Evolutionary conservation across 2,113 vertebrate genomes (phyloP).

Genomic region (Smithornis capensis): DNA sequence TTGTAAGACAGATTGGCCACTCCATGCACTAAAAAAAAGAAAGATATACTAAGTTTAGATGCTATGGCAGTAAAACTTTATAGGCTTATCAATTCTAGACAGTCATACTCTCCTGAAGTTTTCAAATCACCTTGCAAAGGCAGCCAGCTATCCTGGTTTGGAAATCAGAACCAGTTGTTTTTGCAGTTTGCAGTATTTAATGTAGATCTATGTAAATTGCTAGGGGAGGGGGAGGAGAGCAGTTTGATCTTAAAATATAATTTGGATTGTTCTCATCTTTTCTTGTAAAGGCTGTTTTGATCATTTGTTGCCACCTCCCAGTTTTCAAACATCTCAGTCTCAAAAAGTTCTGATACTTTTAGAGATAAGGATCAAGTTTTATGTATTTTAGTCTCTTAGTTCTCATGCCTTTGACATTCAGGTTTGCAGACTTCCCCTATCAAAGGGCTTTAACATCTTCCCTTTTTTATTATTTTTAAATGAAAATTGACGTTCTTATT

Average conservation of each 20-base stretch:
- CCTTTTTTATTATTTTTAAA: neutral
- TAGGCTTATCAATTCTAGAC: neutral
- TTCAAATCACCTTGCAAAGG: neutral
- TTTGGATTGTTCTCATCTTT: slow-evolving; percentile 52
- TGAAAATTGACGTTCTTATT: slow-evolving; percentile 34
- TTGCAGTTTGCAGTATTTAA: slow-evolving; percentile 32
- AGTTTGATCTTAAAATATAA: slow-evolving; percentile 56
- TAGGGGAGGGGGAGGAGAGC: neutral
- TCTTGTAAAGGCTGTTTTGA: slow-evolving; percentile 37
- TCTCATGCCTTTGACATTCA: slow-evolving; percentile 59
- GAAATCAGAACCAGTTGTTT: neutral
- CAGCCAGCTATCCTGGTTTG: neutral
- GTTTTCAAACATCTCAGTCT: slow-evolving; percentile 39
- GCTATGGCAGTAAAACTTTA: neutral
- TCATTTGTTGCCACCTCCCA: slow-evolving; percentile 52
- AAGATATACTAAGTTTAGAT: neutral
- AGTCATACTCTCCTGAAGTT: neutral
- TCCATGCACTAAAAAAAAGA: neutral
- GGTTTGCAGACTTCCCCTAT: slow-evolving; percentile 34
- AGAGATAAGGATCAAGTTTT: slow-evolving; percentile 61
- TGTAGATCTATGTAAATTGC: slow-evolving; percentile 61
- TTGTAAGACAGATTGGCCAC: neutral
- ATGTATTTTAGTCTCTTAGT: slow-evolving; percentile 44
- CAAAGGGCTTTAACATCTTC: slow-evolving; percentile 36
- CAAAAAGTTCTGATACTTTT: slow-evolving; percentile 51